A percentile compares a stretch with the other conserved stretches of the same genome.
phyloP scores from a whole-genome alignment of 2,113 vertebrate species.

The Platichthys flesus region DNA sequence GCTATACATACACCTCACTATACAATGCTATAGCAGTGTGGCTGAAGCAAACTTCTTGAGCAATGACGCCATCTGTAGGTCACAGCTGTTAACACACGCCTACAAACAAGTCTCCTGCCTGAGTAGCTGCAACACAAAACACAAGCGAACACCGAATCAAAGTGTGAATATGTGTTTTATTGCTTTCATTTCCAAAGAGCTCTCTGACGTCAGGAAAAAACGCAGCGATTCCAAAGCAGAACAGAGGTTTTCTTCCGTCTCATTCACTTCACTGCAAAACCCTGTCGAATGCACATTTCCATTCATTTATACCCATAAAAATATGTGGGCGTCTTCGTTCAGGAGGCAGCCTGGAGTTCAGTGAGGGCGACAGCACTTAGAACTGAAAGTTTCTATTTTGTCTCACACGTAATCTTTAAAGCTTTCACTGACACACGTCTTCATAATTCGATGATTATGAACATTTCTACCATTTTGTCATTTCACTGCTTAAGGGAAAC shows the following conservation, averaged over 20 bases:
- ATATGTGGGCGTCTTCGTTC: conserved; percentile 44
- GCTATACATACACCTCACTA: background rate
- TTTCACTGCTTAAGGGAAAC: conserved; percentile 38
- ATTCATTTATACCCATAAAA: conserved; percentile 60
- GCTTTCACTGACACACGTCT: conserved; percentile 67
- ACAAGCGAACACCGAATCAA: conserved; percentile 18
- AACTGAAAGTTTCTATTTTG: conserved; percentile 73
- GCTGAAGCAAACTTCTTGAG: conserved; percentile 32
- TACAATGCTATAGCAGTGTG: background rate
- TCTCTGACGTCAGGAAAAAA: conserved; percentile 60
- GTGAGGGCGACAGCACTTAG: conserved; percentile 51
- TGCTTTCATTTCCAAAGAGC: conserved; percentile 83
- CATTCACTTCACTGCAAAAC: conserved; percentile 67
- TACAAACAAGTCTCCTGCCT: background rate
- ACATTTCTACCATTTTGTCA: conserved; percentile 49
- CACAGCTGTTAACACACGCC: conserved; percentile 15
- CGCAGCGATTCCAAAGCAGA: conserved; percentile 41
- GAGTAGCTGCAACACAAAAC: background rate
- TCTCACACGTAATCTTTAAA: conserved; percentile 71
- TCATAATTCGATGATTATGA: conserved; percentile 66
- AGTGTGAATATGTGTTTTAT: conserved; percentile 75
- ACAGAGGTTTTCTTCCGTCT: conserved; percentile 56
- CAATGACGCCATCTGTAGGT: conserved; percentile 72
- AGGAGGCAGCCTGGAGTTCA: conserved; percentile 53
- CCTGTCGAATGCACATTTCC: conserved; percentile 69